A percentile compares a stretch with the other conserved stretches of the same genome.
Conservation (phyloP, 2,888 invertebrate genomes). For the Ceramica pisi region DNA sequence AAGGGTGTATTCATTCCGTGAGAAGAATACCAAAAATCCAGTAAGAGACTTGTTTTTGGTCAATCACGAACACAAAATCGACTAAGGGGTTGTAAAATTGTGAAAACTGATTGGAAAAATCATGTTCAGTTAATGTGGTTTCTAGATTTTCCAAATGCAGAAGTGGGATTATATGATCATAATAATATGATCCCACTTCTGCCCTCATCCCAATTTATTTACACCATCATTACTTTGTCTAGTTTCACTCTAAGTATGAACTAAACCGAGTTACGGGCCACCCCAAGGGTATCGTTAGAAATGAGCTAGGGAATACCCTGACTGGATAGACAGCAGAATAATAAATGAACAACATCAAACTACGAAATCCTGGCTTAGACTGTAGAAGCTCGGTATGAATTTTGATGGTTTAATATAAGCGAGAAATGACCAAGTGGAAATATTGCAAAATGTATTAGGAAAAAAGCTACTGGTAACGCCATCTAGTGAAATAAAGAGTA, state of each 20-base stretch:
- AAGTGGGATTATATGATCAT: not conserved
- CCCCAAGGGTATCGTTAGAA: constrained; percentile 44
- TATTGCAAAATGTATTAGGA: not conserved
- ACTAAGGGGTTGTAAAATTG: not conserved
- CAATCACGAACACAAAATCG: no score
- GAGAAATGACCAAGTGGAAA: not conserved
- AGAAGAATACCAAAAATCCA: not conserved
- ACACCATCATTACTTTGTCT: constrained; percentile 1
- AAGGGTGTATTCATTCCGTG: not conserved
- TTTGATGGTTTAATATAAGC: not conserved
- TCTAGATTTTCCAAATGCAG: no score
- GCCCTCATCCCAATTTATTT: constrained; percentile 13
- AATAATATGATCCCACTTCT: not conserved
- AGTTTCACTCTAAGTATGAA: constrained; percentile 13
- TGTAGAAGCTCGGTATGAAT: constrained; percentile 21
- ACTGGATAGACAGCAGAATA: constrained; percentile 44
- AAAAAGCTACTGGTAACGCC: constrained; percentile 30
- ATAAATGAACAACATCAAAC: constrained; percentile 51
- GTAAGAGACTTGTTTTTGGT: no score
- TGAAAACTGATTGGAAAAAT: no score
- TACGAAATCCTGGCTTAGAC: constrained; percentile 42
- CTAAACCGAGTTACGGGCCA: constrained; percentile 26
- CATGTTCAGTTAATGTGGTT: no score
- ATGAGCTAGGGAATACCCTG: constrained; percentile 17
- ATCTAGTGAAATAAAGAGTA: constrained; percentile 33